Conservation (phyloP, 2,113 vertebrate species). For the Prunella himalayana region DNA sequence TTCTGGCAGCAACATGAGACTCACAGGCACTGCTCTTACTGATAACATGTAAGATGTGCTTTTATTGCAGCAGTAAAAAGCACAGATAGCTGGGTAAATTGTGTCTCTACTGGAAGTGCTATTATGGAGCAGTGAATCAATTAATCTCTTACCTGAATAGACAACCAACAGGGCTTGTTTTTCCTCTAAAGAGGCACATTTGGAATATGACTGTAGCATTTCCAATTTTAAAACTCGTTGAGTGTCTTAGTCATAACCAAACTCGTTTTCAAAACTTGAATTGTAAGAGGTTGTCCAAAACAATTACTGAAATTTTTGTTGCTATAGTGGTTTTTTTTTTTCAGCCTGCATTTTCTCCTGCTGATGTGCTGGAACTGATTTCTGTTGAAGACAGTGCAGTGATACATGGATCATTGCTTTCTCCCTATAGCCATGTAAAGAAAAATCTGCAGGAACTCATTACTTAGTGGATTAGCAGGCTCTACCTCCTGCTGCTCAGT, state of each 20-base stretch:
- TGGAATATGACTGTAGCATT: neutral
- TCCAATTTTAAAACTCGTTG: neutral
- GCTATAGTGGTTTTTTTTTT: neutral
- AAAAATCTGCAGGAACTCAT: neutral
- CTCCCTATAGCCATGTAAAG: neutral
- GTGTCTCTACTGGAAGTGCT: neutral
- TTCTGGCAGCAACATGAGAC: neutral
- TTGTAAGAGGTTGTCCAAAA: neutral
- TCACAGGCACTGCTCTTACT: neutral
- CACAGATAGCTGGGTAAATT: neutral
- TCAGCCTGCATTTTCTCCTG: neutral
- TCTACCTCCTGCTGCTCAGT: neutral
- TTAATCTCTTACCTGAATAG: neutral
- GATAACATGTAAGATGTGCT: neutral
- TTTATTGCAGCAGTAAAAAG: neutral
- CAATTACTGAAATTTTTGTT: neutral
- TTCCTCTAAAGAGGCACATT: neutral
- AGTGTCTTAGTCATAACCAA: neutral
- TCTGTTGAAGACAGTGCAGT: neutral
- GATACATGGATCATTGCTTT: slow-evolving; percentile 1
- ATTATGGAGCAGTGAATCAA: neutral
- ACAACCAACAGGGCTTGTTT: neutral
- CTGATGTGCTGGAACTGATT: neutral
- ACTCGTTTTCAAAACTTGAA: neutral
- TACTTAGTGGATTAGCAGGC: neutral